Percentiles rank a stretch among this genome's conserved stretches.
Evolutionary conservation across 2,797 vertebrate genomes (phyloP).

Genomic region (Myotis findleyi): DNA sequence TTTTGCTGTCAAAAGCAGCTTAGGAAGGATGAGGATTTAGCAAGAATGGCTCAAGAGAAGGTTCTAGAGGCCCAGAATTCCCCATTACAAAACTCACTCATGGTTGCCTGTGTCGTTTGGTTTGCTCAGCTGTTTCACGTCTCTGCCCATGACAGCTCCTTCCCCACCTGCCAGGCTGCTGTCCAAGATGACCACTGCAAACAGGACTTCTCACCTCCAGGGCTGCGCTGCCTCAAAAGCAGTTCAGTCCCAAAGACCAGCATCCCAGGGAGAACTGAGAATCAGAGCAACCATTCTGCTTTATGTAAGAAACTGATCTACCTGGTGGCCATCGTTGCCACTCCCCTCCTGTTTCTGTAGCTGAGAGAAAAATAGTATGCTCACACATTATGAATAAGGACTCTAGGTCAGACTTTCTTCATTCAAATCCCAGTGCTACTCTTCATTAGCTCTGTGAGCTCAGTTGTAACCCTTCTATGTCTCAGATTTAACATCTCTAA

Average conservation of each 20-base stretch:
- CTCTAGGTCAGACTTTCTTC: neutral
- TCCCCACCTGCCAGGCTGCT: neutral
- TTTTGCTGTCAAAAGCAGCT: neutral
- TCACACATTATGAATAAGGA: neutral
- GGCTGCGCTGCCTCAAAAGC: neutral
- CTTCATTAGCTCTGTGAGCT: neutral
- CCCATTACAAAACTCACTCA: neutral
- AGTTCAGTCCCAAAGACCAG: neutral
- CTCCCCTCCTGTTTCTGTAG: neutral
- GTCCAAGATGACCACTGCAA: neutral
- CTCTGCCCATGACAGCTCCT: neutral
- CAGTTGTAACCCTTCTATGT: neutral
- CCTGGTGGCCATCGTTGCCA: neutral
- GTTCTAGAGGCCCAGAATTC: neutral
- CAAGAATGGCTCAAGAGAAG: neutral
- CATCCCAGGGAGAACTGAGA: neutral
- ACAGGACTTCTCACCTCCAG: neutral
- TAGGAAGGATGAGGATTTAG: conserved; percentile 22
- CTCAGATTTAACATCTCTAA: conserved; percentile 15
- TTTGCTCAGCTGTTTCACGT: neutral
- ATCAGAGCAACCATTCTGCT: neutral
- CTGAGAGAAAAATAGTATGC: neutral
- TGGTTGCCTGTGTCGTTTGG: neutral
- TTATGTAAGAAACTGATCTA: neutral
- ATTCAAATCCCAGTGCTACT: neutral